Percentiles rank a stretch among this genome's conserved stretches.
phyloP scores from a whole-genome alignment of 2,888 invertebrate species.

The Acronicta aceris region DNA sequence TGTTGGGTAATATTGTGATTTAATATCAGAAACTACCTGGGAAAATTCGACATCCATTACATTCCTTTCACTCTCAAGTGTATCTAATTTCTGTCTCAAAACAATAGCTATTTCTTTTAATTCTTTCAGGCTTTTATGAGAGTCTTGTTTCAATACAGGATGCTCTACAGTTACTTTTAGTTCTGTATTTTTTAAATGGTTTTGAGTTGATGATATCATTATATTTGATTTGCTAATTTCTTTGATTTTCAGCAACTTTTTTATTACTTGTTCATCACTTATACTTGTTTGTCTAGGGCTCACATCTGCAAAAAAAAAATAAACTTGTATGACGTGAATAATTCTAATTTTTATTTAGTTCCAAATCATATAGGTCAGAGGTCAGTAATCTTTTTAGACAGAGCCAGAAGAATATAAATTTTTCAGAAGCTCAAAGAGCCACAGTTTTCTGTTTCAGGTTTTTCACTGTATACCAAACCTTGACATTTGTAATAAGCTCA shows the following conservation, averaged over 20 bases:
- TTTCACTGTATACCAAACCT: too few relatives aligned
- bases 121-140: conserved; percentile 75
- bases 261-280: conserved; percentile 62
- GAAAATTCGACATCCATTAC: conserved; percentile 81
- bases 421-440: too few relatives aligned
- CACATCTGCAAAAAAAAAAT: conserved; percentile 41
- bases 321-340: background rate
- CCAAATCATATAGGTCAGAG: too few relatives aligned
- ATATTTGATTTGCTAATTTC: conserved; percentile 56
- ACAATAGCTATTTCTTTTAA: conserved; percentile 80
- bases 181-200: conserved; percentile 28
- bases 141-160: conserved; percentile 56
- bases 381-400: too few relatives aligned
- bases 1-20: background rate
- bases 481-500: too few relatives aligned
- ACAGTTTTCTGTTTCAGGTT: too few relatives aligned
- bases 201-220: conserved; percentile 24
- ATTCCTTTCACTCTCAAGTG: conserved; percentile 80
- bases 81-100: conserved; percentile 78
- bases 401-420: too few relatives aligned
- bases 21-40: conserved; percentile 66
- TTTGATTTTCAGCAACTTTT: conserved; percentile 65
- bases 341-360: background rate
- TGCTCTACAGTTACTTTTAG: conserved; percentile 22
- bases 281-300: conserved; percentile 37